phyloP scores from a whole-genome alignment of 2,888 invertebrate species.

The Ephialtes manifestator region DNA sequence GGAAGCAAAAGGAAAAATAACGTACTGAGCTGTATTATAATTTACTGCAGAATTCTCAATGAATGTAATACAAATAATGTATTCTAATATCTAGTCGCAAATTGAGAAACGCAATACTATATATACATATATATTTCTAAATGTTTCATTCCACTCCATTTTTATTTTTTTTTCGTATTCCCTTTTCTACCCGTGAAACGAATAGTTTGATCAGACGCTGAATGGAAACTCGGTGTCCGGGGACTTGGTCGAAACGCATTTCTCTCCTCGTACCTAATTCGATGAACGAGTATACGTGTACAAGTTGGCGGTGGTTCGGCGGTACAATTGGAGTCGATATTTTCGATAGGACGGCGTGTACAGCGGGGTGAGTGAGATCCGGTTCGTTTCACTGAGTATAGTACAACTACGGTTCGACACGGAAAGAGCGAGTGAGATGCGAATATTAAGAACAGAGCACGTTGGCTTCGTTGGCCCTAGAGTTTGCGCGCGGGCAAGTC shows the following conservation, averaged over 20 bases:
- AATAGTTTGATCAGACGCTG: constrained; percentile 68
- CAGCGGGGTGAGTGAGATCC: constrained; percentile 77
- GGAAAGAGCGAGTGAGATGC: constrained; percentile 50
- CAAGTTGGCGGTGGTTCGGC: constrained; percentile 70
- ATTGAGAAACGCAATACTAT: constrained; percentile 40
- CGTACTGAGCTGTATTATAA: neutral
- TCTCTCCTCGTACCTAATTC: constrained; percentile 75
- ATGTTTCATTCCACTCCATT: constrained; percentile 1
- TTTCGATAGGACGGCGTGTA: constrained; percentile 75
- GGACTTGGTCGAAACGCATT: constrained; percentile 73
- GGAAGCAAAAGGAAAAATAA: neutral
- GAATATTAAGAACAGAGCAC: constrained; percentile 61
- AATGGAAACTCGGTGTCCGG: constrained; percentile 66
- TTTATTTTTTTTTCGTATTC: neutral
- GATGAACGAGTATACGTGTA: constrained; percentile 75
- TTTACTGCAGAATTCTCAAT: neutral
- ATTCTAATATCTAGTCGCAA: constrained; percentile 7
- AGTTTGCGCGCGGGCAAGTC: constrained; percentile 41
- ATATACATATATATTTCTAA: constrained; percentile 21
- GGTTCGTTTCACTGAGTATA: constrained; percentile 81
- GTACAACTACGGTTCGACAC: constrained; percentile 70
- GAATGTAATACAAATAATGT: neutral
- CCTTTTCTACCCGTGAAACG: constrained; percentile 55
- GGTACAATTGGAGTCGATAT: constrained; percentile 82
- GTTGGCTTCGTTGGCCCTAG: constrained; percentile 63